Base-by-base conservation (phyloP, 2,797 vertebrate species). In the Synaphobranchus kaupii region DNA sequence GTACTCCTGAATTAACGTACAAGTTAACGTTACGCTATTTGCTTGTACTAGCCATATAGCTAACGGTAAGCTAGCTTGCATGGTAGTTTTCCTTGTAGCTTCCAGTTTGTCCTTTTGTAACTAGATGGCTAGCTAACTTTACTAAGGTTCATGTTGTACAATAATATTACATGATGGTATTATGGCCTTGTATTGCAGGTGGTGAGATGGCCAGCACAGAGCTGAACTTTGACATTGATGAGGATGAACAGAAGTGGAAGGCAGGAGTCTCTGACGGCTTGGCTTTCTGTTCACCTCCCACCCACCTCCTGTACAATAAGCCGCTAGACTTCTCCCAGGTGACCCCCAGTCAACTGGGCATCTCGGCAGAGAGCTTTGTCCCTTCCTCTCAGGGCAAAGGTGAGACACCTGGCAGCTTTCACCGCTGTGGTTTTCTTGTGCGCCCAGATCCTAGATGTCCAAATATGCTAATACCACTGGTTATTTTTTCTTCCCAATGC, bases 351-450 rank as follows among this genome's bases (percentile, higher is more conserved):
- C 90, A 94, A 83, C 95, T 96, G 90, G 95, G 96, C 48, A 96
- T 97, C 83, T 94, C 94, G 71, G 76, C 90, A 10, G 87, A 93
- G 63, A 97, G 96, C 89, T 96, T 96, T 81, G 90, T 88, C 20
- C 91, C 93, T 1, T 87, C 89, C 22, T 82, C 90, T 66, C 89
- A 90, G 58, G 52, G 6, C 50, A 95, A 95, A 94, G 95, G 96
- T 96, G 85, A 93, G 87, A 34, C 39, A 25, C 39, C n/a, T 76
- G 86, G 58, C 12, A 9, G n/a, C 60, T 50, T 68, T 86, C 58
- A 52, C 20, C 22, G 0, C 9, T 31, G 34, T 15, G 56, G 22
- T 58, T 22, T 31, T 47, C 48, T 20, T 13, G 9, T 10, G 12
- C 1, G 12, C 31, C 83, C 3, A 17, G 28, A 12, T 28, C 52